Conservation (phyloP, 2,797 vertebrate genomes). For the Rhadinocentrus ornatus region DNA sequence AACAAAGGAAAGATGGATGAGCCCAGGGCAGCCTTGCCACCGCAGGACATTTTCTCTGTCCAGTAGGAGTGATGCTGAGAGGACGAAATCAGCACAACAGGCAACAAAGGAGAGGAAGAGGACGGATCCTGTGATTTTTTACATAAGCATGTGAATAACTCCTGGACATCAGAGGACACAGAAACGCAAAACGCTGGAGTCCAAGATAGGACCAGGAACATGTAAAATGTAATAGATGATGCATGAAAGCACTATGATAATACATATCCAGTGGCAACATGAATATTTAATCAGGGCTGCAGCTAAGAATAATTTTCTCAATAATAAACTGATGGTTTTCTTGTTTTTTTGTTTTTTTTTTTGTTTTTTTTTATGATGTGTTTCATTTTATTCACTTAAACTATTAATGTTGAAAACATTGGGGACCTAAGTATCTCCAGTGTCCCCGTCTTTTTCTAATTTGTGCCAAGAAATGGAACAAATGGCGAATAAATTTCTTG, state of each 20-base stretch:
- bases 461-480: background rate
- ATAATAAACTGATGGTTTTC: background rate
- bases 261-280: background rate
- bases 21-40: constrained; percentile 44
- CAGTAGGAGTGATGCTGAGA: constrained; percentile 45
- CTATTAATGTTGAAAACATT: background rate
- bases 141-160: constrained; percentile 47
- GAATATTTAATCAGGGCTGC: constrained; percentile 11
- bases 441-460: background rate
- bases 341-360: background rate
- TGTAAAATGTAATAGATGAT: constrained; percentile 28
- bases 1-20: constrained; percentile 52
- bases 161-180: constrained; percentile 37
- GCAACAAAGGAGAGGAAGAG: constrained; percentile 36
- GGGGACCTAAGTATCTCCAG: background rate
- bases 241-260: constrained; percentile 2
- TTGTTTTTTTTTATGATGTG: background rate
- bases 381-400: background rate
- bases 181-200: constrained; percentile 16
- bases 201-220: constrained; percentile 20
- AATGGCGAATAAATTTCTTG: too few relatives aligned
- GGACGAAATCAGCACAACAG: constrained; percentile 49
- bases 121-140: constrained; percentile 37
- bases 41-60: constrained; percentile 47
- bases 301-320: constrained; percentile 1